Evolutionary conservation across 2,888 invertebrate genomes (phyloP).

Genomic region (Protonemura montana): DNA sequence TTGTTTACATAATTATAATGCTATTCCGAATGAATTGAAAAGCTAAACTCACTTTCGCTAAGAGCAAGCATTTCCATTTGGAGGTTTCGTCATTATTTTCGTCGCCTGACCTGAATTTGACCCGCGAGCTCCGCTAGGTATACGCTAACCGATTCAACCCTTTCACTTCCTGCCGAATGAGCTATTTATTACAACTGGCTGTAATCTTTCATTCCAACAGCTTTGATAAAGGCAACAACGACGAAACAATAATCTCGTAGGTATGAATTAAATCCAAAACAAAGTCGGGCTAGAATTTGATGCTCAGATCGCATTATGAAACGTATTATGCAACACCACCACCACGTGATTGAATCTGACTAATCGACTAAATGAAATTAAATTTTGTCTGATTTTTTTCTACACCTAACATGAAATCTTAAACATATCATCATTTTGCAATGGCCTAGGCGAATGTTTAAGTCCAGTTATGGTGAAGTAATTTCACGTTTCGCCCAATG

Average conservation of each 20-base stretch:
- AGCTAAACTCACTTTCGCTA: constrained; percentile 24
- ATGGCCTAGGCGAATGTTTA: no score
- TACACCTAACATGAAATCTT: no score
- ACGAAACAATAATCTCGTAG: neutral
- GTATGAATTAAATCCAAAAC: neutral
- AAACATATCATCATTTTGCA: no score
- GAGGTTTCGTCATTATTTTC: constrained; percentile 38
- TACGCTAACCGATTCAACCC: constrained; percentile 13
- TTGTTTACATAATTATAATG: constrained; percentile 5
- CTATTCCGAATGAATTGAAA: neutral
- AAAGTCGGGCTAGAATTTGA: neutral
- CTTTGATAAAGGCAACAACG: neutral
- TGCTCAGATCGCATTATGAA: neutral
- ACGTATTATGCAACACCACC: neutral
- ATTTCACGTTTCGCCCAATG: no score
- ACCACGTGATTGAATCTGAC: neutral
- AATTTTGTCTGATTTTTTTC: no score
- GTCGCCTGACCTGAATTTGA: constrained; percentile 36
- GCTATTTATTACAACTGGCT: neutral
- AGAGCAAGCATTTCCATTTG: neutral
- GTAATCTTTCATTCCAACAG: no score
- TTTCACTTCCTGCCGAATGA: constrained; percentile 40
- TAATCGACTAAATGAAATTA: no score
- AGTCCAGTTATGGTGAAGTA: no score
- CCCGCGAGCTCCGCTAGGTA: neutral